Evolutionary conservation across 2,888 invertebrate species (phyloP), one percentile per base, ranked within the genome.

Genomic region (Orthonevra nobilis): DNA sequence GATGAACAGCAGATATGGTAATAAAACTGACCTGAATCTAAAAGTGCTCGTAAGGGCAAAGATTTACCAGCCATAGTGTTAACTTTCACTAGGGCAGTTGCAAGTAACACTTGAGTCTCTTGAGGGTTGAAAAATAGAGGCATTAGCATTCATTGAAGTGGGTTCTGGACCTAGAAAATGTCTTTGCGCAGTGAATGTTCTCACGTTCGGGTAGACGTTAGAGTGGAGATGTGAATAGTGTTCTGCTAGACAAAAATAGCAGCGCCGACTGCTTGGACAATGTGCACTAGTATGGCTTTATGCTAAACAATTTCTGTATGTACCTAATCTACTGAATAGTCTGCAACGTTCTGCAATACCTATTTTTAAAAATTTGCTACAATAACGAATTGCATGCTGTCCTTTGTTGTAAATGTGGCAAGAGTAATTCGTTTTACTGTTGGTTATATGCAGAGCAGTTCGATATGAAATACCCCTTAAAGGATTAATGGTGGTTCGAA

Each of bases 1-100:
- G 12, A 7, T 60, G 60, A 28, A 44, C 10, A 20, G 60, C 32
- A 20, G 44, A 32, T 26, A 7, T 23, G n/a, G 56, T 56, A 3
- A 56, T 40, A 9, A 56, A 56, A 5, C 0, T 40, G 3, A 15
- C 17, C 40, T 10, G 56, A 40, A 20, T 38, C 56, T 3, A 36
- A 23, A 4, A 28, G 28, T 1, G 3, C 28, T 2, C 28, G 28
- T 9, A 28, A 9, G 5, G 4, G 9, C 5, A 28, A 7, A 2
- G 28, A 7, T 28, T 28, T 9, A 9, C 28, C 28, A 1, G 28
- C 9, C 28, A 7, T 7, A 5, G 28, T 9, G 28, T 1, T 2
- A 5, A 28, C 28, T 9, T 28, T 28, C 7, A 28, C 28, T 28
- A 28, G 7, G 28, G 7, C 7, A 28, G 28, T 28, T 28, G 28